Evolutionary conservation across 2,888 invertebrate species (phyloP), one percentile per base, ranked within the genome.

Genomic region (Operophtera brumata): DNA sequence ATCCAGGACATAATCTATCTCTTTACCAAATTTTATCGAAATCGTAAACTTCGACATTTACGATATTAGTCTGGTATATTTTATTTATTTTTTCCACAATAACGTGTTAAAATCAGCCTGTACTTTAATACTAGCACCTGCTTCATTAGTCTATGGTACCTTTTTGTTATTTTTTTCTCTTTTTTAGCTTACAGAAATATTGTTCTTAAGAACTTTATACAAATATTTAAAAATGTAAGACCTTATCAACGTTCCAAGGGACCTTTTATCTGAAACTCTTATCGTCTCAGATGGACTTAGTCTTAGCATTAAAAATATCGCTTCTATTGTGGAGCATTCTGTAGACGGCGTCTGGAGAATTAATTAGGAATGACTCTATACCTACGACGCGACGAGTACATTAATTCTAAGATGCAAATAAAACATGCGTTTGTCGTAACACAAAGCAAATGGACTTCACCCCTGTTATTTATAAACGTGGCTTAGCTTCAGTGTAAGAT

Each of bases 391-490:
- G 34, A 39, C 34, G n/a, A n/a, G n/a, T 37, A 34, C 25, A 49
- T 49, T 42, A 14, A 51, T 43, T 37, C 34, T 14, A 35, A 34
- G 36, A 49, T 57, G 54, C 55, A 52, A 57, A 59, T 54, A 52
- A 57, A 47, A 46, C 45, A 54, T 58, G 53, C 51, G 55, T 53
- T 45, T 47, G 51, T 48, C 40, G 37, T 41, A 45, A 30, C 30
- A 26, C 35, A 13, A 13, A 12, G 30, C 20, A 20, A 20, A 20
- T 20, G 4, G 20, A 20, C 20, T 4, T 2, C 4, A 3, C 20
- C 20, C 4, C 4, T 20, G 2, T 20, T 20, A 20, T 20, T 20
- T 20, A 20, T 20, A 20, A 20, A 20, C 20, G 20, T 20, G 20
- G 2, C 4, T 20, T 20, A 20, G 4, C 20, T 20, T n/a, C n/a